Evolutionary conservation across 1,140 invertebrate species (phyloP), one percentile per base, ranked within the genome.

Genomic region (Adelges cooleyi): DNA sequence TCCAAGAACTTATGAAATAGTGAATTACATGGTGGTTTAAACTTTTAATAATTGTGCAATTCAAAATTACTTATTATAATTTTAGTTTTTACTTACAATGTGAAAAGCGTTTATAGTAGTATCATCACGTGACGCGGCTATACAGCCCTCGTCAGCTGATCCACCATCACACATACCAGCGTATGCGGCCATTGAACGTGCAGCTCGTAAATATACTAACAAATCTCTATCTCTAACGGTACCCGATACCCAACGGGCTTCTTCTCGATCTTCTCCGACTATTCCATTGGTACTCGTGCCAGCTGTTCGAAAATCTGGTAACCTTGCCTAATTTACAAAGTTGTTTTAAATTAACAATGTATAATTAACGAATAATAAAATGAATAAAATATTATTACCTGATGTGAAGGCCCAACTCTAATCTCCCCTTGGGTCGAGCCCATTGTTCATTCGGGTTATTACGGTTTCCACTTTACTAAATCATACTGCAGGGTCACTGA

Each of bases 131-230:
- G 90, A 92, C 71, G 94, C 95, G 67, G 94, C 93, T 72, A 92
- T 84, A 80, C 92, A 95, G 73, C 94, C 92, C 79, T 98, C 95
- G 76, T 96, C 92, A 13, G 91, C 89, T 67, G 92, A 91, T 69
- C 93, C 94, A 65, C 94, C 93, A 81, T 97, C 93, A 84, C 94
- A 97, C 91, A 97, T 96, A 71, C 93, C 90, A 69, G 87, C 87
- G 80, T 96, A 97, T 51, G 94, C 93, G 71, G 89, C 89, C 87
- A 93, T 92, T 46, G 89, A 96, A 69, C 95, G 83, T 65, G 94
- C 95, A 69, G 94, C 95, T 73, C 93, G 82, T 71, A 98, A 83
- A 78, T 95, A 98, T 92, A 97, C 96, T 73, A 96, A 83, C 72
- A 98, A 84, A 80, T 98, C 94, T 70, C 88, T 85, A 79, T 97